A percentile compares a stretch with the other conserved stretches of the same genome.
phyloP scores from a whole-genome alignment of 2,797 vertebrate genomes.

The Rachycentron canadum region DNA sequence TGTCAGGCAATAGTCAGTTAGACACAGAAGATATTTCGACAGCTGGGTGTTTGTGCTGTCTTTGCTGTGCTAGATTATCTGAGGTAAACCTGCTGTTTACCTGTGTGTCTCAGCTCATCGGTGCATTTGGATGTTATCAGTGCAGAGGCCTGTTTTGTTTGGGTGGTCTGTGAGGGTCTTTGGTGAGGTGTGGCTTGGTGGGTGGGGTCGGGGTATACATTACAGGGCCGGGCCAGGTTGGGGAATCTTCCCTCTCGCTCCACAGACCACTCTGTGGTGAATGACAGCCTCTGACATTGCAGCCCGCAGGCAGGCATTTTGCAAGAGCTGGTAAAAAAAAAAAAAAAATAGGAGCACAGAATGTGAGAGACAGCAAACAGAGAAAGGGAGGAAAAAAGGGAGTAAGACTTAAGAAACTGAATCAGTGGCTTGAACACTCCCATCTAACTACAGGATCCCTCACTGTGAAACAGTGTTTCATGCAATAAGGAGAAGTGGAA shows the following conservation, averaged over 20 bases:
- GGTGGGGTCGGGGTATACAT: constrained; percentile 35
- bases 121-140: not conserved
- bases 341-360: constrained; percentile 26
- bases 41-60: not conserved
- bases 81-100: too few relatives aligned
- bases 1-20: not conserved
- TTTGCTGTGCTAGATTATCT: too few relatives aligned
- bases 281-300: constrained; percentile 63
- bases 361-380: constrained; percentile 42
- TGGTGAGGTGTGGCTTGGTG: constrained; percentile 37
- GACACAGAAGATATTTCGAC: not conserved
- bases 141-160: not conserved
- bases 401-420: constrained; percentile 59
- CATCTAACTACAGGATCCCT: constrained; percentile 58
- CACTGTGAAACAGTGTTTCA: constrained; percentile 38
- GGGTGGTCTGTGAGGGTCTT: constrained; percentile 25
- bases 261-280: constrained; percentile 50
- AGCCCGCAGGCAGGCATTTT: constrained; percentile 78
- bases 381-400: constrained; percentile 44
- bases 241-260: constrained; percentile 31
- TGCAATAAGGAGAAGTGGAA: constrained; percentile 44
- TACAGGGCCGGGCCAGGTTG: constrained; percentile 15
- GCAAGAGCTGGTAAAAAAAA: constrained; percentile 44
- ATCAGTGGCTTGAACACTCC: constrained; percentile 73
- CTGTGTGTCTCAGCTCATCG: too few relatives aligned